phyloP scores from a whole-genome alignment of 2,797 vertebrate species.

The Rhyacichthys aspro region DNA sequence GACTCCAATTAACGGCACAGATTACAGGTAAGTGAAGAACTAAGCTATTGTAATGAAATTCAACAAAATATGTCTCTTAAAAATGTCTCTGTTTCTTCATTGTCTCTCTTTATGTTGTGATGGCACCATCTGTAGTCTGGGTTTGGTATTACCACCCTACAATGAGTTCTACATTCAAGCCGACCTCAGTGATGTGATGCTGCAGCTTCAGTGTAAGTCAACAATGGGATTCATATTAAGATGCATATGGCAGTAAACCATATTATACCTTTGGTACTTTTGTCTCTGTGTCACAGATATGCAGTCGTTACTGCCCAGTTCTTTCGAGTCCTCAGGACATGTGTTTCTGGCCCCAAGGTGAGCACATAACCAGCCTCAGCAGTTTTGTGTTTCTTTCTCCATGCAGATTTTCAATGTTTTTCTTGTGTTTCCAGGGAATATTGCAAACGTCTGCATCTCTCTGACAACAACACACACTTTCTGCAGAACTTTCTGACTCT shows the following conservation, averaged over 20 bases:
- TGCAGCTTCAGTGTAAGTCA: conserved; percentile 99
- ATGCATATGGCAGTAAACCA: conserved; percentile 12
- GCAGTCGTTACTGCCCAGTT: conserved; percentile 96
- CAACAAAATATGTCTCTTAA: no score
- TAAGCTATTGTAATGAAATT: not conserved
- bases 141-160: conserved; percentile 92
- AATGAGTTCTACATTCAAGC: conserved; percentile 96
- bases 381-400: conserved; percentile 2
- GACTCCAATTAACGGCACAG: conserved; percentile 94
- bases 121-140: conserved; percentile 83
- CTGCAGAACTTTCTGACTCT: conserved; percentile 96
- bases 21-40: conserved; percentile 90
- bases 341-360: conserved; percentile 99
- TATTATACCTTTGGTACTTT: not conserved
- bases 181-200: conserved; percentile 96
- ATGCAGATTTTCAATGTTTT: conserved; percentile 19
- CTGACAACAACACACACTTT: conserved; percentile 98
- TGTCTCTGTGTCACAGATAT: conserved; percentile 86
- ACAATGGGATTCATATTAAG: conserved; percentile 10
- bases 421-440: conserved; percentile 85
- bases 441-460: conserved; percentile 94
- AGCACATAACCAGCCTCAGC: conserved; percentile 1
- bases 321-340: conserved; percentile 95
- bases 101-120: conserved; percentile 14
- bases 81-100: not conserved